A percentile compares a stretch with the other conserved stretches of the same genome.
Evolutionary conservation across 2,888 invertebrate species (phyloP).

Genomic region (Linyphia triangularis): DNA sequence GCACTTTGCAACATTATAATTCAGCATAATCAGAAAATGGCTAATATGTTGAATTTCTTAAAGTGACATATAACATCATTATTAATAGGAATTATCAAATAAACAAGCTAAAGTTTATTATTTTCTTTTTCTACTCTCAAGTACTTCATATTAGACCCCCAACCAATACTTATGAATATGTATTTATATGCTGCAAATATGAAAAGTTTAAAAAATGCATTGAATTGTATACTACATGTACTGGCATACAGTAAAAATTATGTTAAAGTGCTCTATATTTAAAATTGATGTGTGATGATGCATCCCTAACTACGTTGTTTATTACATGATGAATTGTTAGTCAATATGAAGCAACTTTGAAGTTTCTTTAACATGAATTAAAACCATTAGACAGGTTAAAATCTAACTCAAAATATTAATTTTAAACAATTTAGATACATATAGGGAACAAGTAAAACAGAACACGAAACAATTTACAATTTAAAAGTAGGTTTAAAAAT

Average conservation of each 20-base stretch:
- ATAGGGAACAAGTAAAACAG: too few relatives aligned
- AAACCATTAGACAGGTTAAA: too few relatives aligned
- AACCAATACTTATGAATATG: background rate
- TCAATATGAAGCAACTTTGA: too few relatives aligned
- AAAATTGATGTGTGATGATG: background rate
- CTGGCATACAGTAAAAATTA: background rate
- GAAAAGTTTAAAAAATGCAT: background rate
- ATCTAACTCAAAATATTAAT: too few relatives aligned
- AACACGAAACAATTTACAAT: too few relatives aligned
- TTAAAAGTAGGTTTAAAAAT: too few relatives aligned
- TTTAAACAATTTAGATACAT: too few relatives aligned
- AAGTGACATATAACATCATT: background rate
- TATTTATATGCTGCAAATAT: background rate
- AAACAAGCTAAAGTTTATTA: background rate
- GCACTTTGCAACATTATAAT: conserved; percentile 58
- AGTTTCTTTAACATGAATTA: too few relatives aligned
- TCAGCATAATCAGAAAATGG: conserved; percentile 36
- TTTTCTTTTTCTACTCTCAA: background rate
- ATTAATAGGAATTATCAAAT: background rate
- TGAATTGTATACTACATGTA: background rate
- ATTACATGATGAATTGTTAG: too few relatives aligned
- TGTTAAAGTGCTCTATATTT: background rate
- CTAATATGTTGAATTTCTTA: conserved; percentile 2
- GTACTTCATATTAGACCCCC: too few relatives aligned
- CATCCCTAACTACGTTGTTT: too few relatives aligned